Conservation (phyloP, 37 sponge, comb jelly and placozoan species). For the Aphrocallistes beatrix region DNA sequence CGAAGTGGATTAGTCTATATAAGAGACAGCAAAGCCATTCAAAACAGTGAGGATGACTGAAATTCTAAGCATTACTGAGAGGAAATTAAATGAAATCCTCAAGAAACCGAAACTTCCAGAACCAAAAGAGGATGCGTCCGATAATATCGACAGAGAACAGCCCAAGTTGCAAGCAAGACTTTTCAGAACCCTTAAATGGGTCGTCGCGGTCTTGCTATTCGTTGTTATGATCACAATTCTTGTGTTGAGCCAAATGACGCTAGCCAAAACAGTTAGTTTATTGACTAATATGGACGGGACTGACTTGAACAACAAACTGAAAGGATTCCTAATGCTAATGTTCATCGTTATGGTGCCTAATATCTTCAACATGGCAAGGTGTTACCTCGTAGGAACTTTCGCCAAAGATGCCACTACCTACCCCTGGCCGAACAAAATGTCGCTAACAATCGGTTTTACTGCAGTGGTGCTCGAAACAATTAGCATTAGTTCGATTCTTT, state of each 20-base stretch:
- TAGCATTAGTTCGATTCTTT: neutral
- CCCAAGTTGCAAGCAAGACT: neutral
- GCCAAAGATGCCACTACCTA: conserved; percentile 39
- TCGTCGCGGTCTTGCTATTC: conserved; percentile 27
- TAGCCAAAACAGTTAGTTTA: conserved; percentile 31
- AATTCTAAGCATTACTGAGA: neutral
- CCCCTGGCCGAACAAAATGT: conserved; percentile 54
- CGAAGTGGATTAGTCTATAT: too few relatives aligned
- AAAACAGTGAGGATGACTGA: too few relatives aligned
- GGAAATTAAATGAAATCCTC: neutral
- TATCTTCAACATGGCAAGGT: conserved; percentile 35
- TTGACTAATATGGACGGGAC: neutral
- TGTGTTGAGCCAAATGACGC: conserved; percentile 47
- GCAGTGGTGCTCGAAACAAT: neutral
- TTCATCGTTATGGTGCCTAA: conserved; percentile 55
- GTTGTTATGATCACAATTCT: conserved; percentile 20
- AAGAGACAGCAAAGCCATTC: too few relatives aligned
- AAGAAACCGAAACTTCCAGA: neutral
- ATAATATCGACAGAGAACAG: neutral
- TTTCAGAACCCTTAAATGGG: neutral
- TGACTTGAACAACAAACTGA: neutral
- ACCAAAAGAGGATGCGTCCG: neutral
- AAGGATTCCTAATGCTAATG: conserved; percentile 48
- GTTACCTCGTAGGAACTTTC: conserved; percentile 40
- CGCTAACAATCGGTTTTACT: conserved; percentile 34